Evolutionary conservation across 2,888 invertebrate species (phyloP).

Genomic region (Cheilosia variabilis): DNA sequence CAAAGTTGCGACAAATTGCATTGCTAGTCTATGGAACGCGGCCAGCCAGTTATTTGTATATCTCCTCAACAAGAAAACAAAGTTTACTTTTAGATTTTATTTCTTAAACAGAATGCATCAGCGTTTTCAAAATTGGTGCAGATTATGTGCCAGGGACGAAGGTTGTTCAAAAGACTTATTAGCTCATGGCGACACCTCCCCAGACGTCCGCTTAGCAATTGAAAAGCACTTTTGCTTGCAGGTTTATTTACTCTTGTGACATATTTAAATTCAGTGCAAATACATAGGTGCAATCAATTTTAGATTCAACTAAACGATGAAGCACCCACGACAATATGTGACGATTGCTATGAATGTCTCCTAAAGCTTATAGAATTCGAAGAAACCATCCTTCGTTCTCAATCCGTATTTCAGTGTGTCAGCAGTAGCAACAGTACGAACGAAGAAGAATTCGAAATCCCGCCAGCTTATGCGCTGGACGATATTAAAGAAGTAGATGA

Average conservation of each 20-base stretch:
- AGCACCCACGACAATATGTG: constrained; percentile 37
- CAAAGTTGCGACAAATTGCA: too few relatives aligned
- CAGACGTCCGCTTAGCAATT: constrained; percentile 10
- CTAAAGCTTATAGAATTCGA: constrained; percentile 43
- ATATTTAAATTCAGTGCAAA: neutral
- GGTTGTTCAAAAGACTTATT: constrained; percentile 13
- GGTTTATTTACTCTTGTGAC: neutral
- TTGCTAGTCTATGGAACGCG: neutral
- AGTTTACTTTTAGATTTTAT: neutral
- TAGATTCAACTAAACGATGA: constrained; percentile 22
- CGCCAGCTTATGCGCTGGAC: neutral
- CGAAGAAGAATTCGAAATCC: neutral
- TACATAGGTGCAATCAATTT: neutral
- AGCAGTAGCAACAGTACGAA: neutral
- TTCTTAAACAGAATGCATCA: constrained; percentile 31
- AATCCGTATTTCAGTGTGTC: constrained; percentile 10
- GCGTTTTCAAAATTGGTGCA: constrained; percentile 41
- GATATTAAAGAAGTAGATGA: neutral
- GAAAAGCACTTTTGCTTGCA: constrained; percentile 47
- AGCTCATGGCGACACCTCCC: neutral
- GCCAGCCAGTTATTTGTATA: neutral
- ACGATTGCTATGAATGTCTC: constrained; percentile 24
- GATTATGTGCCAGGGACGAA: constrained; percentile 46
- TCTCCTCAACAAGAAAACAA: neutral
- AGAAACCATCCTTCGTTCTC: constrained; percentile 15